These are phyloP conservation scores for Odocoileus hemionus DNA, from an alignment of 2,113 vertebrate genomes.

Conservation along the genomic window DNA sequence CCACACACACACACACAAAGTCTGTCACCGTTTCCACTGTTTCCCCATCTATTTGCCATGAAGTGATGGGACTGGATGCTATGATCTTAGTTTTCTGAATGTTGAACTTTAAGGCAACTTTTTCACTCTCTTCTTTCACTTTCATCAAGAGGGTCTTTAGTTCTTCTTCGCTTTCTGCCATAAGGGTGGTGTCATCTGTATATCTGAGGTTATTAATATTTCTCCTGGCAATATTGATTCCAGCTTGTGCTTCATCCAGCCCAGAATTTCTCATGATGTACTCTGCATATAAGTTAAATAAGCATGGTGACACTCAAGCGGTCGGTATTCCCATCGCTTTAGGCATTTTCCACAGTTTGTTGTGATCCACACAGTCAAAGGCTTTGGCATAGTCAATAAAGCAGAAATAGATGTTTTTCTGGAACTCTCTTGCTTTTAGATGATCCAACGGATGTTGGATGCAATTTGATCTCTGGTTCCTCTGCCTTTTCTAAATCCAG, in stretches of 20 bases:
- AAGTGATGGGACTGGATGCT: neutral
- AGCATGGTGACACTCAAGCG: neutral
- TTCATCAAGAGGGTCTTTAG: neutral
- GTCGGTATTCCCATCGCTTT: neutral
- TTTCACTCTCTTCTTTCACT: neutral
- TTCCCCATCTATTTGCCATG: neutral
- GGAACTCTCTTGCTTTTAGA: neutral
- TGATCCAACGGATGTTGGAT: accelerated
- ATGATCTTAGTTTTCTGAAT: neutral
- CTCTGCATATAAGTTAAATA: neutral
- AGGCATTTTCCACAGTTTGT: neutral
- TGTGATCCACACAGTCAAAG: neutral
- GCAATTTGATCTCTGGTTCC: neutral
- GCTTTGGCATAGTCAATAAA: neutral
- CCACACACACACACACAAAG: no score
- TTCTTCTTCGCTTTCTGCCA: neutral
- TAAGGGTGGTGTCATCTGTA: neutral
- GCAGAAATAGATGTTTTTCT: neutral
- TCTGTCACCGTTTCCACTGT: neutral
- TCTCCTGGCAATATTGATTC: neutral
- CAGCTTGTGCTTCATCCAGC: neutral
- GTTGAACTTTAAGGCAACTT: neutral
- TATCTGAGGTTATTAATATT: neutral
- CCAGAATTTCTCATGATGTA: neutral
- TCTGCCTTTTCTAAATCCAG: neutral